These are phyloP conservation scores for Cyrtonyx montezumae DNA, from an alignment of 2,113 vertebrate genomes.

Conservation along the genomic window DNA sequence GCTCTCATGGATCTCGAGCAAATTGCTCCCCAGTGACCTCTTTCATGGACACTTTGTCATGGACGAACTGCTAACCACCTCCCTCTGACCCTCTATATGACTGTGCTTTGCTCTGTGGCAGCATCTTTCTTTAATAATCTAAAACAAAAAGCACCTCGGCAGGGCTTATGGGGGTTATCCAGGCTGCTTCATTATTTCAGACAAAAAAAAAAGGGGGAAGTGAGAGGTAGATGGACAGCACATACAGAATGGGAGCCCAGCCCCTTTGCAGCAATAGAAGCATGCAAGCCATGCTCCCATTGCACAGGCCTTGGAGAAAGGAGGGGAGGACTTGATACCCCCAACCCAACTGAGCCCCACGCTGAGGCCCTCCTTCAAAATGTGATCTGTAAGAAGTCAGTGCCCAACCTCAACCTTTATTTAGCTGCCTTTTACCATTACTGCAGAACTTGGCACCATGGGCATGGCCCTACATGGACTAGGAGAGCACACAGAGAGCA, in stretches of 20 bases:
- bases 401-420: constrained; percentile 26
- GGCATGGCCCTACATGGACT: constrained; percentile 52
- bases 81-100: not conserved
- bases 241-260: not conserved
- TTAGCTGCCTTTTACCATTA: constrained; percentile 15
- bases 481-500: fast-evolving
- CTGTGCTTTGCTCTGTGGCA: not conserved
- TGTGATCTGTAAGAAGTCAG: not conserved
- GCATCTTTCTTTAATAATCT: not conserved
- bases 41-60: not conserved
- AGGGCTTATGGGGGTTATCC: not conserved
- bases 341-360: not conserved
- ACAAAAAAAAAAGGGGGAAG: not conserved
- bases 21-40: not conserved
- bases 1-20: not conserved
- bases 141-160: not conserved
- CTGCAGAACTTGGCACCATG: not conserved
- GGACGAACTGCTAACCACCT: not conserved
- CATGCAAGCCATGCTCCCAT: fast-evolving
- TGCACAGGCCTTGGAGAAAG: not conserved
- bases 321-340: not conserved
- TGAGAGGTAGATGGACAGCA: not conserved
- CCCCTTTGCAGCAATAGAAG: not conserved
- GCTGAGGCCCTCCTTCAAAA: not conserved
- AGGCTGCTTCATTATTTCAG: not conserved